Evolutionary conservation across 2,888 invertebrate species (phyloP).

Genomic region (Cephus nigrinus): DNA sequence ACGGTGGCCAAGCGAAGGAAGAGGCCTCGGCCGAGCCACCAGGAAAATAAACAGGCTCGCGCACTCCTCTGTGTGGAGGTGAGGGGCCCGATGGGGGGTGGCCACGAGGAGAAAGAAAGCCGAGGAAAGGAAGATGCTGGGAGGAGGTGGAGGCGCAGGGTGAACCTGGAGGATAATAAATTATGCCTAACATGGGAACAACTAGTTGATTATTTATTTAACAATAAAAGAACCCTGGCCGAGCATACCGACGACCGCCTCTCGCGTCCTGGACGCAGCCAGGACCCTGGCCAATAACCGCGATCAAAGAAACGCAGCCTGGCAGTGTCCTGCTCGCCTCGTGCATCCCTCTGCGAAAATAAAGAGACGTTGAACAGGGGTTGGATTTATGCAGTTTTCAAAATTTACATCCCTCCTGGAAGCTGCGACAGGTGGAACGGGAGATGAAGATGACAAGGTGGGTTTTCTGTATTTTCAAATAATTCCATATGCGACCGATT

Average conservation of each 20-base stretch:
- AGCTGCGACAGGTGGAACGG: no score
- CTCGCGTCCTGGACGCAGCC: not conserved
- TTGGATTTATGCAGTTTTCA: no score
- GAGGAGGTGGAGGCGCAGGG: constrained; percentile 5
- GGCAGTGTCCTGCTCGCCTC: no score
- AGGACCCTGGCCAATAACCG: not conserved
- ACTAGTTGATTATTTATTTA: constrained; percentile 63
- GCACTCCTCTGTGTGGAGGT: constrained; percentile 20
- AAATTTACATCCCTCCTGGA: no score
- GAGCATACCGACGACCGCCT: constrained; percentile 4
- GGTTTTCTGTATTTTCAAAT: no score
- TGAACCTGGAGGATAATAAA: constrained; percentile 55
- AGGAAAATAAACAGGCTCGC: constrained; percentile 16
- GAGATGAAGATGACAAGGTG: no score
- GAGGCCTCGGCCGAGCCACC: constrained; percentile 3
- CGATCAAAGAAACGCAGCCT: no score
- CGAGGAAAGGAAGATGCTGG: not conserved
- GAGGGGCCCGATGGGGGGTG: constrained; percentile 1
- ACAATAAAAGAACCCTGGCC: constrained; percentile 54
- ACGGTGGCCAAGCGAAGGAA: constrained; percentile 17
- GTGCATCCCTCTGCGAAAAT: no score
- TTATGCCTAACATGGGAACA: constrained; percentile 58
- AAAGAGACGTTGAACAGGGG: no score
- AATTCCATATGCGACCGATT: no score
- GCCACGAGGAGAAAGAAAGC: not conserved